Evolutionary conservation across 2,113 vertebrate genomes (phyloP), one percentile per base, ranked within the genome.

Genomic region (Leptobrachium leishanense): DNA sequence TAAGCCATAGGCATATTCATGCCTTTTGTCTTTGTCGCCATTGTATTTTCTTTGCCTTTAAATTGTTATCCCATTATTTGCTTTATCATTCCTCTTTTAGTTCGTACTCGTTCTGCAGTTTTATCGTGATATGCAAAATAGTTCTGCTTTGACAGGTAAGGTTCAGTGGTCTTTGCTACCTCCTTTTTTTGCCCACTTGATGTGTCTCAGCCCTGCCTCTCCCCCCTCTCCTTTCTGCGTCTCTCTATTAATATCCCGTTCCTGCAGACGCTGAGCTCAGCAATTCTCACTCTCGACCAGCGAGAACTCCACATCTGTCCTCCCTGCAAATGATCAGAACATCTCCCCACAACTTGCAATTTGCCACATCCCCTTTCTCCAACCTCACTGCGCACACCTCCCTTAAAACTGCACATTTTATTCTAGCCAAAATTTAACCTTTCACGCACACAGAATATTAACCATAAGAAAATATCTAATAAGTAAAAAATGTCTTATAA

Each of bases 231-330:
- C 20, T 68, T 68, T 76, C 65, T 76, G 75, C 74, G 74, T 76
- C 67, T 83, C 74, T 84, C 62, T 82, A 83, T 89, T 86, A 87
- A 90, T 88, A 87, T 86, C 90, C 79, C 68, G 72, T 13, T 66
- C 0, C 15, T 57, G 70, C 84, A 89, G 88, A 87, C 84, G 84
- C 88, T 89, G 86, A 87, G 86, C 84, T 88, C 88, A 86, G 89
- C 87, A 20, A 2, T 82, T 79, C 82, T 12, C 50, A 77, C 80
- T 83, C 72, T 20, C 57, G 41, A 62, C 43, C 69, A 76, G 78
- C 70, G 55, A 82, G 82, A 76, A n/a, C 70, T 59, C 50, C 1
- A 54, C 42, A 78, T 13, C 15, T 6, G 44, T 68, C 65, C 39
- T 65, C 72, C 53, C n/a, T 76, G 65, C 75, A 76, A 53, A 65